Base-by-base conservation (phyloP, 2,797 vertebrate species). In the Oreochromis grahami region DNA sequence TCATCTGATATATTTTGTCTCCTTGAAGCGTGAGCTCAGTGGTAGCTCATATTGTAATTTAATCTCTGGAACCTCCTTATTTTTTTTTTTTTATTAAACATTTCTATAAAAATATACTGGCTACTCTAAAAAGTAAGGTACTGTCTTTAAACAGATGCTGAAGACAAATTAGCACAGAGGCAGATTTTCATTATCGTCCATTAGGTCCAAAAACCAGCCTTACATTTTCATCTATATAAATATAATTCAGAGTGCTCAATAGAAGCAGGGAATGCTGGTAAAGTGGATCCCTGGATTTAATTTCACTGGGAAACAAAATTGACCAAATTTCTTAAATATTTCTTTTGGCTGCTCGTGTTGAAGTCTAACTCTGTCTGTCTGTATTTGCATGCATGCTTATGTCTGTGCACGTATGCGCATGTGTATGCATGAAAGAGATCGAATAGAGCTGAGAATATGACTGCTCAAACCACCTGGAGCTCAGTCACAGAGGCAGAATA, bases 401-500 rank as follows among this genome's bases (percentile, higher is more conserved):
- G 41, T 29, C 41, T 72, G 43, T 48, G 24, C 15, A 7, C 15
- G 56, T 29, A 48, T 77, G 81, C 72, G 70, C 76, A 79, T 77
- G 82, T 81, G 77, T 86, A 80, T 87, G 77, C 50, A 81, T 84
- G 70, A 79, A 82, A 82, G 76, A 80, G 43, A 85, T 32, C 0
- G 29, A 81, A 79, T 21, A 82, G 80, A 85, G 83, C 4, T 7
- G 34, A 84, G 76, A 90, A 90, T 88, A 88, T 80, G 80, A 77
- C 80, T 86, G 84, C 84, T 81, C 70, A 50, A 83, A 83, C 83
- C 77, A 85, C 87, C 84, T 29, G 50, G 81, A 88, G 86, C 87
- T 90, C 89, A 89, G 88, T 79, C 85, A 87, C 84, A 78, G 84
- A 89, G 86, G 87, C 83, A 85, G 89, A 92, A 89, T 93, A 89